Conservation (phyloP, 2,113 vertebrate species). For the Lipophrys pholis region DNA sequence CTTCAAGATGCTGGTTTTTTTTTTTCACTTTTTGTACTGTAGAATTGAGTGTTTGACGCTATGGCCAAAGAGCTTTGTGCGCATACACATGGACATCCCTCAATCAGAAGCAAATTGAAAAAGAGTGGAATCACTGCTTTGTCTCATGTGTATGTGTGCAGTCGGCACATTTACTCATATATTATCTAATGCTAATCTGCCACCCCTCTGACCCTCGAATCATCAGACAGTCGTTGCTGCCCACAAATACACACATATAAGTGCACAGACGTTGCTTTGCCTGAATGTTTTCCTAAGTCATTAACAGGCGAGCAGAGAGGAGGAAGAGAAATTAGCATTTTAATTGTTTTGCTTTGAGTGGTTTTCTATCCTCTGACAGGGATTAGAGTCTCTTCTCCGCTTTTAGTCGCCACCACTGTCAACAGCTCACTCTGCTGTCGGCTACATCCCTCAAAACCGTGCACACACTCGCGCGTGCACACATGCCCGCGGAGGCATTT, state of each 20-base stretch:
- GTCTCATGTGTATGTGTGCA: background rate
- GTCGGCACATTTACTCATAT: background rate
- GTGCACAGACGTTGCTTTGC: slow-evolving; percentile 12
- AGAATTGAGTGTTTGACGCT: background rate
- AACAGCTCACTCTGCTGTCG: slow-evolving; percentile 66
- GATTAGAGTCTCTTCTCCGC: slow-evolving; percentile 65
- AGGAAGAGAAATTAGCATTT: slow-evolving; percentile 80
- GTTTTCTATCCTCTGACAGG: slow-evolving; percentile 70
- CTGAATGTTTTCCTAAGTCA: slow-evolving; percentile 64
- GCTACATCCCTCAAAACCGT: slow-evolving; percentile 20
- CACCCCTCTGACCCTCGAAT: slow-evolving; percentile 33
- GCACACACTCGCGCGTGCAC: background rate
- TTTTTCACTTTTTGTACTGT: background rate
- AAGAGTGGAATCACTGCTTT: no score
- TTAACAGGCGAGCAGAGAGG: slow-evolving; percentile 67
- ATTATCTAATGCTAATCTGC: slow-evolving; percentile 12
- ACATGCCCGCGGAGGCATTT: slow-evolving; percentile 3
- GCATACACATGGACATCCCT: background rate
- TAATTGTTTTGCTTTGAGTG: slow-evolving; percentile 82
- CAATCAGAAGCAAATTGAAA: background rate
- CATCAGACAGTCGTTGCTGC: slow-evolving; percentile 13
- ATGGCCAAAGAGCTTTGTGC: background rate
- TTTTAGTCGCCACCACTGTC: slow-evolving; percentile 52
- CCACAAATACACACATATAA: slow-evolving; percentile 15
- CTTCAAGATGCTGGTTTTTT: slow-evolving; percentile 33